phyloP scores from a whole-genome alignment of 2,797 vertebrate genomes.

The Coreius guichenoti region DNA sequence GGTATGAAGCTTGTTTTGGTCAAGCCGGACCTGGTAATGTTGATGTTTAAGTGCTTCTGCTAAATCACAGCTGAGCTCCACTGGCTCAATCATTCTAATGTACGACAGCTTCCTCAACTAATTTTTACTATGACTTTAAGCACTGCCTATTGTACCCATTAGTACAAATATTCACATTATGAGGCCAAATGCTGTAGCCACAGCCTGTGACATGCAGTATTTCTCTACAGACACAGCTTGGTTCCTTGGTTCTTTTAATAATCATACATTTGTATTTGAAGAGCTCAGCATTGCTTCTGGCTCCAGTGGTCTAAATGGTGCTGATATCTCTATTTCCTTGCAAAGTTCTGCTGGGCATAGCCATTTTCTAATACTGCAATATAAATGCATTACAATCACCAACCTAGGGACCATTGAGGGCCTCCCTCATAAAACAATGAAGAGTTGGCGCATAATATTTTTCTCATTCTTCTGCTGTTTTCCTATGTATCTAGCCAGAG shows the following conservation, averaged over 20 bases:
- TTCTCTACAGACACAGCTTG: constrained; percentile 1
- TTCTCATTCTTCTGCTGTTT: constrained; percentile 62
- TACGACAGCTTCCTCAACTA: not conserved
- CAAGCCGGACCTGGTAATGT: not conserved
- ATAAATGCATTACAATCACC: constrained; percentile 28
- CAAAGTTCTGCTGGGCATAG: constrained; percentile 13
- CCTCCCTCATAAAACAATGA: constrained; percentile 52
- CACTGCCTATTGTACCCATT: constrained; percentile 9
- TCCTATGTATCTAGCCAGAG: constrained; percentile 64
- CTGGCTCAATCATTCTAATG: constrained; percentile 5
- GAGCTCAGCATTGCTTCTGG: constrained; percentile 47
- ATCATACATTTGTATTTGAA: constrained; percentile 11
- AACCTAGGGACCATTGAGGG: constrained; percentile 39
- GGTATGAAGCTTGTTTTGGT: constrained; percentile 10
- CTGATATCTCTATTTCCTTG: constrained; percentile 43
- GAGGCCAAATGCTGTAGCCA: not conserved
- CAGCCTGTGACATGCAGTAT: not conserved
- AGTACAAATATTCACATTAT: constrained; percentile 31
- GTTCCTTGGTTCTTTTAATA: constrained; percentile 6
- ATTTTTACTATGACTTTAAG: not conserved
- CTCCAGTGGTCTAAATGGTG: constrained; percentile 58
- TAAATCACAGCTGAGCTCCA: not conserved
- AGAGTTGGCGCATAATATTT: constrained; percentile 49
- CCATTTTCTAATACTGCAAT: constrained; percentile 26
- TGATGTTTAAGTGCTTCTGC: not conserved